These are phyloP conservation scores for Prionchulus punctatus DNA, from an alignment of 2,888 invertebrate genomes.

Conservation along the genomic window DNA sequence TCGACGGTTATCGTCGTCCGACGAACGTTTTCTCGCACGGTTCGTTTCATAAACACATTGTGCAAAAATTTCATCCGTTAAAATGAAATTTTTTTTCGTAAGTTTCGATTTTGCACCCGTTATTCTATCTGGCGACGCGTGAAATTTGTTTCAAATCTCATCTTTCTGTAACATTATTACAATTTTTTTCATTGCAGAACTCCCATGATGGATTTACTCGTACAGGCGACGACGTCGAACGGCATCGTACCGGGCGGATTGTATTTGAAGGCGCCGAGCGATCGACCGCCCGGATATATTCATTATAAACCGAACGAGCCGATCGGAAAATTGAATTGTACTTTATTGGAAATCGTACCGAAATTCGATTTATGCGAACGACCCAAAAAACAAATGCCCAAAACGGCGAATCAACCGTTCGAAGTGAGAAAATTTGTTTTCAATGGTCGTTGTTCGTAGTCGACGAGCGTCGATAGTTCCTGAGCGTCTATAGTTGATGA, in stretches of 20 bases:
- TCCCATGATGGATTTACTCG: constrained; percentile 1
- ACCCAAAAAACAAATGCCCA: not conserved
- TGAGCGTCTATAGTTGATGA: too few species aligned
- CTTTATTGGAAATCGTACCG: not conserved
- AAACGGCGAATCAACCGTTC: not conserved
- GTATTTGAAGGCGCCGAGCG: not conserved
- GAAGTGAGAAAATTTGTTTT: not conserved
- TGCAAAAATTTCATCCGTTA: too few species aligned
- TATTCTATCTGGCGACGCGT: too few species aligned
- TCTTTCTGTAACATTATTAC: too few species aligned
- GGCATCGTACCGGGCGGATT: not conserved
- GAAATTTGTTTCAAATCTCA: too few species aligned
- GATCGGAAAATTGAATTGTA: not conserved
- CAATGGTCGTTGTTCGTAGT: too few species aligned
- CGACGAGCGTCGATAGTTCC: too few species aligned
- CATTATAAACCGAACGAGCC: constrained; percentile 2
- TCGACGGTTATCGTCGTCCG: too few species aligned
- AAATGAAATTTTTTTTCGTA: too few species aligned
- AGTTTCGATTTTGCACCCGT: too few species aligned
- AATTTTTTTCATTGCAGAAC: not conserved
- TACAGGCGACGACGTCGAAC: not conserved
- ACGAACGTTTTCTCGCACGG: too few species aligned
- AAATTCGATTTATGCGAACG: not conserved
- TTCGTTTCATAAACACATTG: too few species aligned
- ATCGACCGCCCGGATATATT: not conserved